Conservation (phyloP, 2,888 invertebrate species). For the Mimachlamys varia region DNA sequence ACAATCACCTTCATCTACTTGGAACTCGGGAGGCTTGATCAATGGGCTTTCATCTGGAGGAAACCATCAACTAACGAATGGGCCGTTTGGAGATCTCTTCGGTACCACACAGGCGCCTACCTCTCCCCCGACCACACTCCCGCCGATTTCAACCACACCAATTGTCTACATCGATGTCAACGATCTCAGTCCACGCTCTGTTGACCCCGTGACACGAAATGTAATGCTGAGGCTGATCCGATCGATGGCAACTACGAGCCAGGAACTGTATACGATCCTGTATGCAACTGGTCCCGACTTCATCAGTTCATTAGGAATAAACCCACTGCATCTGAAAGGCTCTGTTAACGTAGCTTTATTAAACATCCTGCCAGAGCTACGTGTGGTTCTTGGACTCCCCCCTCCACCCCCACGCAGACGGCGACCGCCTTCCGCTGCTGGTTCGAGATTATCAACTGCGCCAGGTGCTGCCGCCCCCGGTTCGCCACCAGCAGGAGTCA, state of each 20-base stretch:
- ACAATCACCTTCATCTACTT: slow-evolving; percentile 34
- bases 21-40: slow-evolving; percentile 10
- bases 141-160: slow-evolving; percentile 41
- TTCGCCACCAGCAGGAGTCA: background rate
- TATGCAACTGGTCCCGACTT: slow-evolving; percentile 49
- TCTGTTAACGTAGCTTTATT: slow-evolving; percentile 45
- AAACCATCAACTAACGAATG: background rate
- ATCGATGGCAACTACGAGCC: slow-evolving; percentile 44
- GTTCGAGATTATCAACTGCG: background rate
- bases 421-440: background rate
- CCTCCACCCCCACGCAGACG: background rate
- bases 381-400: slow-evolving; percentile 46
- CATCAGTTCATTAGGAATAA: slow-evolving; percentile 46
- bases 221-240: slow-evolving; percentile 47
- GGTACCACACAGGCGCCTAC: background rate
- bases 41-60: background rate
- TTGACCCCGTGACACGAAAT: slow-evolving; percentile 43
- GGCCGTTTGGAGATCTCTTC: background rate
- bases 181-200: slow-evolving; percentile 43
- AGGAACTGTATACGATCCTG: slow-evolving; percentile 46
- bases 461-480: background rate
- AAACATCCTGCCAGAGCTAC: slow-evolving; percentile 49
- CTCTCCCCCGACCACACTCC: slow-evolving; percentile 17
- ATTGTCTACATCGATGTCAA: slow-evolving; percentile 41
- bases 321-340: slow-evolving; percentile 47